These are phyloP conservation scores for Darevskia nairensis DNA, from an alignment of 2,797 vertebrate species.

Conservation along the genomic window DNA sequence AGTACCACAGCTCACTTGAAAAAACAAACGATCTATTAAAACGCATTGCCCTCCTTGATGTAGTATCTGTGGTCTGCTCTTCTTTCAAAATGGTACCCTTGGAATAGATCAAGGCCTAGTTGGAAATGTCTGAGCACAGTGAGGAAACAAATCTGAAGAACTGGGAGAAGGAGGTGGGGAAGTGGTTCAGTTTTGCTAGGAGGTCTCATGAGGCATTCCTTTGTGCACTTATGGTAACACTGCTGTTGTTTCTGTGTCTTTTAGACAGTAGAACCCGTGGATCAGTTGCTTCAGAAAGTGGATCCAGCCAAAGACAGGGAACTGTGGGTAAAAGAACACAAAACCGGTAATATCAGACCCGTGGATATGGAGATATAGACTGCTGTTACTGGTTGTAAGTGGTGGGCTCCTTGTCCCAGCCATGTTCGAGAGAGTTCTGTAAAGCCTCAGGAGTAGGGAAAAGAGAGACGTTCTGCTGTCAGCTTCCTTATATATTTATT, in stretches of 20 bases:
- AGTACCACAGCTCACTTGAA: background rate
- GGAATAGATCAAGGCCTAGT: background rate
- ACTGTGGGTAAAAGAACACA: slow-evolving; percentile 95
- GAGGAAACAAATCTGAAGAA: background rate
- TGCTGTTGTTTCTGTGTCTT: slow-evolving; percentile 63
- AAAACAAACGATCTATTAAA: background rate
- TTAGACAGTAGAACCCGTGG: slow-evolving; percentile 97
- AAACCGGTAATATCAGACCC: slow-evolving; percentile 93
- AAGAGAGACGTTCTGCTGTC: slow-evolving; percentile 49
- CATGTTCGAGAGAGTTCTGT: slow-evolving; percentile 50
- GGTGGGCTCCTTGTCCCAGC: slow-evolving; percentile 61
- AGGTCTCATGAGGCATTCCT: background rate
- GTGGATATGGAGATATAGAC: slow-evolving; percentile 94
- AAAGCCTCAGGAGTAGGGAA: slow-evolving; percentile 52
- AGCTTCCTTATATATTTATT: slow-evolving; percentile 70
- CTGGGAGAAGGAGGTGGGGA: background rate
- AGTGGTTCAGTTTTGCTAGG: background rate
- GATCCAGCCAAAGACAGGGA: slow-evolving; percentile 94
- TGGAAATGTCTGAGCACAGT: background rate
- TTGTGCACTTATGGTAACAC: slow-evolving; percentile 8
- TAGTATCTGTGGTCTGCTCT: background rate
- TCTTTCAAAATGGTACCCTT: background rate
- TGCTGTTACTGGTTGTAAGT: slow-evolving; percentile 6
- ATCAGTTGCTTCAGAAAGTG: slow-evolving; percentile 94
- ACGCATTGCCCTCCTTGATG: background rate